phyloP scores from a whole-genome alignment of 2,113 vertebrate species.

The Gymnocephalus cernua region DNA sequence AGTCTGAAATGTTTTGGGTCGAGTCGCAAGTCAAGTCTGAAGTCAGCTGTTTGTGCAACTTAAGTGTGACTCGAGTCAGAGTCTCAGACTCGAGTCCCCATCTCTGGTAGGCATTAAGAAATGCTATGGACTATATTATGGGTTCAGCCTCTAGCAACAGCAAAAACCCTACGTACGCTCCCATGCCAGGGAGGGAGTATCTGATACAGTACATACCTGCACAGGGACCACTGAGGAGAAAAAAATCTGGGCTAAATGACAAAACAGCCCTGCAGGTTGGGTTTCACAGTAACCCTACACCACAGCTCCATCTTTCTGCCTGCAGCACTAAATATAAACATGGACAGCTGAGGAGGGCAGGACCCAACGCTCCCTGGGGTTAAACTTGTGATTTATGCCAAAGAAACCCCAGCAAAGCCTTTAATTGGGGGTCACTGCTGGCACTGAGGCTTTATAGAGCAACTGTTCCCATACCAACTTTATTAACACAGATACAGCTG shows the following conservation, averaged over 20 bases:
- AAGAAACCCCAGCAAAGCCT: slow-evolving; percentile 64
- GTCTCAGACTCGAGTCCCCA: no score
- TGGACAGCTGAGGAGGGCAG: slow-evolving; percentile 77
- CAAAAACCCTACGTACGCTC: not conserved
- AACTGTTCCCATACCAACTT: slow-evolving; percentile 48
- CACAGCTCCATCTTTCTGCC: slow-evolving; percentile 57
- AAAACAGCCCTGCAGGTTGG: slow-evolving; percentile 53
- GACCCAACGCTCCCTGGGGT: slow-evolving; percentile 65
- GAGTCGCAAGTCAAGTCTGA: no score
- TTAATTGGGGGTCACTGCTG: slow-evolving; percentile 61
- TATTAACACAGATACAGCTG: slow-evolving; percentile 46
- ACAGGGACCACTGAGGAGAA: slow-evolving; percentile 11
- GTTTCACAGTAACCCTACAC: slow-evolving; percentile 68
- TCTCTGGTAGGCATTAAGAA: no score
- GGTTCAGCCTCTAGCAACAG: slow-evolving; percentile 33
- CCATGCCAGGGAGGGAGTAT: not conserved
- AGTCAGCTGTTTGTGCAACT: no score
- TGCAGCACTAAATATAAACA: slow-evolving; percentile 81
- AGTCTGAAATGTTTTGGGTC: no score
- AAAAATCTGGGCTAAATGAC: slow-evolving; percentile 16
- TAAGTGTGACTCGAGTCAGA: no score
- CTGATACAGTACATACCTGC: slow-evolving; percentile 13
- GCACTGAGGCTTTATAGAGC: slow-evolving; percentile 58
- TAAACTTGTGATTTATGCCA: slow-evolving; percentile 74
- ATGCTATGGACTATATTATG: slow-evolving; percentile 9